Evolutionary conservation across 1,140 invertebrate genomes (phyloP).

Genomic region (Drosophila aff.): DNA sequence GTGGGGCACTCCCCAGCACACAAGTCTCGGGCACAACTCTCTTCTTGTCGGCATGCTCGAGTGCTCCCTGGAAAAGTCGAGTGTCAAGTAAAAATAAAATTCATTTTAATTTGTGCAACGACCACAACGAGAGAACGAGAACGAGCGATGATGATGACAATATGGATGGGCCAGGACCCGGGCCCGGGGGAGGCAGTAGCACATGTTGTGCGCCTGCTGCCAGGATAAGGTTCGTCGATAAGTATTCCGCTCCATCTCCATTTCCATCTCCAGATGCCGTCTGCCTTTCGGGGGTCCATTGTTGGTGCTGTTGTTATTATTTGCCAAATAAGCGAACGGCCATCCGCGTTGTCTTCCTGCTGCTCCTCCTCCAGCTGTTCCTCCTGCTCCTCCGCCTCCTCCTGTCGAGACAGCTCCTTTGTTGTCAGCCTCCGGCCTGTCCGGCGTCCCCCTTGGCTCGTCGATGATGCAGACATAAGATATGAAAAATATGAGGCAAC

Average conservation of each 20-base stretch:
- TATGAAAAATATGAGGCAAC: slow-evolving; percentile 82
- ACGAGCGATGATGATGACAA: slow-evolving; percentile 43
- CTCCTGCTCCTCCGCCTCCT: background rate
- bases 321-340: slow-evolving; percentile 72
- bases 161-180: background rate
- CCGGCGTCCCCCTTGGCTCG: slow-evolving; percentile 13
- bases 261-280: background rate
- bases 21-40: background rate
- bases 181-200: background rate
- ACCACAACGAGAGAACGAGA: slow-evolving; percentile 21
- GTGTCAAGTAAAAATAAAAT: slow-evolving; percentile 59
- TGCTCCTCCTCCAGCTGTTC: too few species aligned
- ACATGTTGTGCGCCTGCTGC: slow-evolving; percentile 51
- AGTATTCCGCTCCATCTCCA: slow-evolving; percentile 35
- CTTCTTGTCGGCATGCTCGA: slow-evolving; percentile 3
- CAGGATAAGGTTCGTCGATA: slow-evolving; percentile 65
- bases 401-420: slow-evolving; percentile 42
- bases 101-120: slow-evolving; percentile 60
- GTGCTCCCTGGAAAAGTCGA: slow-evolving; percentile 5
- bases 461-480: slow-evolving; percentile 81
- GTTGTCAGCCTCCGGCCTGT: slow-evolving; percentile 50
- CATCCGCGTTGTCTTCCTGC: slow-evolving; percentile 49
- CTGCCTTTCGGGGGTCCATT: slow-evolving; percentile 40
- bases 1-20: background rate
- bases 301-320: slow-evolving; percentile 76